A percentile compares a stretch with the other conserved stretches of the same genome.
Evolutionary conservation across 1,140 invertebrate genomes (phyloP).

Genomic region (Cotesia vestalis): DNA sequence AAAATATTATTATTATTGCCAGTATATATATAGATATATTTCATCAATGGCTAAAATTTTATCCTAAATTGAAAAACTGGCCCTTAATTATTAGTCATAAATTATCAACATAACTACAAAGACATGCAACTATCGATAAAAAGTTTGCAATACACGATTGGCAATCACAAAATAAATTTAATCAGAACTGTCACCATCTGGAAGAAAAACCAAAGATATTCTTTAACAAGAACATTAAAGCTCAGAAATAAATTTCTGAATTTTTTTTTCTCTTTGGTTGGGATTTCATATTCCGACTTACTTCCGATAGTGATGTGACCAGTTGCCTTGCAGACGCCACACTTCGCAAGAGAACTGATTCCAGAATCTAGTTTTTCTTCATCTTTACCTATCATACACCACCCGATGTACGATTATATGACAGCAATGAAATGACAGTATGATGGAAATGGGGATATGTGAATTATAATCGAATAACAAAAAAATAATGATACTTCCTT

Average conservation of each 20-base stretch:
- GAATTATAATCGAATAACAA: constrained; percentile 1
- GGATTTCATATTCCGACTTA: constrained; percentile 58
- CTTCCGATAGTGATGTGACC: constrained; percentile 63
- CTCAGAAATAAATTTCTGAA: constrained; percentile 42
- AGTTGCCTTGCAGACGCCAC: constrained; percentile 62
- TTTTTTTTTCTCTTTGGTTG: constrained; percentile 50
- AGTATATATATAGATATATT: no score
- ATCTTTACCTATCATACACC: constrained; percentile 63
- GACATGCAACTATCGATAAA: constrained; percentile 18
- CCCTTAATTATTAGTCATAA: not conserved
- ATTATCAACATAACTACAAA: not conserved
- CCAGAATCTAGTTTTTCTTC: constrained; percentile 63
- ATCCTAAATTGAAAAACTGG: not conserved
- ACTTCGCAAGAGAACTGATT: constrained; percentile 63
- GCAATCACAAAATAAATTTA: constrained; percentile 16
- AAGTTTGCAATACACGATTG: constrained; percentile 3
- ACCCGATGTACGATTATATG: constrained; percentile 61
- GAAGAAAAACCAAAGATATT: constrained; percentile 47
- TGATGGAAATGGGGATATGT: constrained; percentile 47
- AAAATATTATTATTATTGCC: no score
- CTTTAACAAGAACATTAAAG: constrained; percentile 40
- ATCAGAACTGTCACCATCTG: constrained; percentile 55
- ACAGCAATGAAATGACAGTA: constrained; percentile 60
- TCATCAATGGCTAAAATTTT: not conserved
- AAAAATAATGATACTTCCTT: constrained; percentile 46